Evolutionary conservation across 2,888 invertebrate species (phyloP), one percentile per base, ranked within the genome.

Genomic region (Gibbula magus): DNA sequence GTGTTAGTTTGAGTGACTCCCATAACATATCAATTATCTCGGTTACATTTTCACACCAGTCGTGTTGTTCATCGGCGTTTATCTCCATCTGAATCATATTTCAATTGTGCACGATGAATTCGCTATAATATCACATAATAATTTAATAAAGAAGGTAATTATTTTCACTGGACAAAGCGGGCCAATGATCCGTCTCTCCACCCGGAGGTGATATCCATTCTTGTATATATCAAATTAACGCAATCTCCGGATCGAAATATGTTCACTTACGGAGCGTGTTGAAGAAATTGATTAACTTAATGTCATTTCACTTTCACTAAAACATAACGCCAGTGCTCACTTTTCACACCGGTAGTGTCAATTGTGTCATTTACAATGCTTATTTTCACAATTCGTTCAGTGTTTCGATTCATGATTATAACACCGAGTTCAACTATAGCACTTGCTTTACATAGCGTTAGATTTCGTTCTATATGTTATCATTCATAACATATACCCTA

Each of bases 1-100:
- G 70, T 70, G 35, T 70, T 70, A 70, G 70, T 32, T 70, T 39
- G 35, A 35, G 70, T 20, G 32, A 70, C 70, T 70, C 35, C 70
- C 29, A 70, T 70, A 70, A 32, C 70, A 35, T 70, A 70, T 70
- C 70, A 70, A 70, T 70, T 70, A 70, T 39, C 70, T 70, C 35
- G 35, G 35, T 35, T 32, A 70, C 70, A 70, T 70, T 61, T 61
- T 25, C 61, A 61, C 25, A 61, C 29, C 29, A 29, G 25, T 29
- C 29, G 25, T 16, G 25, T 18, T 61, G 70, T 70, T 70, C 70
- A 70, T 70, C 32, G 32, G 32, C n/a, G 67, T 35, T 32, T 29
- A 29, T 67, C 70, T 39, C 29, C 35, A 70, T 70, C 32, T 32
- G 70, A 70, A 70, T 70, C 70, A 70, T 70, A 70, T 70, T 70